Evolutionary conservation across 2,113 vertebrate species (phyloP).

Genomic region (Chitala chitala): DNA sequence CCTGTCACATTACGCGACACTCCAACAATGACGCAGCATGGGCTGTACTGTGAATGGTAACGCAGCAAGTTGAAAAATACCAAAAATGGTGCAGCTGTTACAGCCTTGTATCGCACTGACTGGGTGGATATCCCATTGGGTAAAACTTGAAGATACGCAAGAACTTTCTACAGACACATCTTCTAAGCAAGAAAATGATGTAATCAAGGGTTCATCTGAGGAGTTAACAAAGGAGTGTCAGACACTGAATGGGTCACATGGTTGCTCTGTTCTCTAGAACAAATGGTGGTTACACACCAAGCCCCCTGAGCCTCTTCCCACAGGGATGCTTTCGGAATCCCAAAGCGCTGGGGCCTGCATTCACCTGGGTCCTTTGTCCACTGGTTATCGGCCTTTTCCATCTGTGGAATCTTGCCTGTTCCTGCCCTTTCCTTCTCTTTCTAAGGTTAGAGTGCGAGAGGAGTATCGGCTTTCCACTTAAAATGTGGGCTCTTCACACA

Average conservation of each 20-base stretch:
- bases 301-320: too few relatives aligned
- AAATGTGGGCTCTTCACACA: too few relatives aligned
- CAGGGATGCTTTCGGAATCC: not conserved
- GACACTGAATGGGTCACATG: too few relatives aligned
- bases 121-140: slow-evolving; percentile 13
- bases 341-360: slow-evolving; percentile 43
- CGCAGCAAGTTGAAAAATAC: slow-evolving; percentile 54
- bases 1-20: too few relatives aligned
- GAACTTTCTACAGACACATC: slow-evolving; percentile 25
- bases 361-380: slow-evolving; percentile 63
- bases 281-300: too few relatives aligned
- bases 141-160: not conserved
- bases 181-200: not conserved
- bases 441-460: slow-evolving; percentile 50
- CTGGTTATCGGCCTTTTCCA: slow-evolving; percentile 71
- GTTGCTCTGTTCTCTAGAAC: too few relatives aligned
- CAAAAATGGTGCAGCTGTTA: slow-evolving; percentile 47
- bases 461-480: slow-evolving; percentile 62
- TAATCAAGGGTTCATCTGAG: not conserved
- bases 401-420: slow-evolving; percentile 65
- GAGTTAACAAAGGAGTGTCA: too few relatives aligned
- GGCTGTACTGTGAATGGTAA: too few relatives aligned
- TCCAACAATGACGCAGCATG: too few relatives aligned
- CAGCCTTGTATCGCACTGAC: slow-evolving; percentile 20
- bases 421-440: slow-evolving; percentile 59